Percentiles rank a stretch among this genome's conserved stretches.
Evolutionary conservation across 2,113 vertebrate species (phyloP).

Genomic region (Tamias sibiricus): DNA sequence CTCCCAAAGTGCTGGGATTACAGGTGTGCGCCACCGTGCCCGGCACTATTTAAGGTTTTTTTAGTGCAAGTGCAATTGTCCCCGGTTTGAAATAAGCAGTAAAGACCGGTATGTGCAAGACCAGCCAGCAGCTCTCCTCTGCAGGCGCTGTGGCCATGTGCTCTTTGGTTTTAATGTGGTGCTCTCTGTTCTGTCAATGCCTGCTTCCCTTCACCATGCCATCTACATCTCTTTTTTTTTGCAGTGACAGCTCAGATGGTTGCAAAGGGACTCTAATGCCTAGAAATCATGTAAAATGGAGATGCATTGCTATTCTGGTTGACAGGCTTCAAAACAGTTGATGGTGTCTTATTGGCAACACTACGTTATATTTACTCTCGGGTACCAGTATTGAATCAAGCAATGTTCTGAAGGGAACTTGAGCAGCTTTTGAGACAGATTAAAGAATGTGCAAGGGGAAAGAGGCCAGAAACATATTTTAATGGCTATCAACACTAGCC

Average conservation of each 20-base stretch:
- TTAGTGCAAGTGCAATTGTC: background rate
- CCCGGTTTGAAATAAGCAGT: background rate
- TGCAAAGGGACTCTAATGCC: background rate
- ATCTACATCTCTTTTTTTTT: background rate
- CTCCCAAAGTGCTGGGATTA: no score
- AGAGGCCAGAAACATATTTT: background rate
- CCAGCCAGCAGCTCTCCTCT: background rate
- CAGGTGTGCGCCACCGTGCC: no score
- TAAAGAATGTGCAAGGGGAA: background rate
- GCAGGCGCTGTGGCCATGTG: rapidly evolving
- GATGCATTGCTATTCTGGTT: background rate
- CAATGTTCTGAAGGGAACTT: background rate
- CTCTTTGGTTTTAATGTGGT: background rate
- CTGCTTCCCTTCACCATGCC: background rate
- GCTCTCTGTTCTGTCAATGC: background rate
- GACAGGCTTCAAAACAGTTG: background rate
- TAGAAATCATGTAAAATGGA: background rate
- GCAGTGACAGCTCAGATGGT: background rate
- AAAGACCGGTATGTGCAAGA: background rate
- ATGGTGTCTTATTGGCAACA: background rate
- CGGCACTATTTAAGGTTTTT: no score
- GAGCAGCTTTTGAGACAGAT: background rate
- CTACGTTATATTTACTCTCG: background rate
- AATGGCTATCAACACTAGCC: background rate
- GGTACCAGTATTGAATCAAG: background rate